These are phyloP conservation scores for Drosophila lini DNA, from an alignment of 1,140 invertebrate species.

Conservation along the genomic window DNA sequence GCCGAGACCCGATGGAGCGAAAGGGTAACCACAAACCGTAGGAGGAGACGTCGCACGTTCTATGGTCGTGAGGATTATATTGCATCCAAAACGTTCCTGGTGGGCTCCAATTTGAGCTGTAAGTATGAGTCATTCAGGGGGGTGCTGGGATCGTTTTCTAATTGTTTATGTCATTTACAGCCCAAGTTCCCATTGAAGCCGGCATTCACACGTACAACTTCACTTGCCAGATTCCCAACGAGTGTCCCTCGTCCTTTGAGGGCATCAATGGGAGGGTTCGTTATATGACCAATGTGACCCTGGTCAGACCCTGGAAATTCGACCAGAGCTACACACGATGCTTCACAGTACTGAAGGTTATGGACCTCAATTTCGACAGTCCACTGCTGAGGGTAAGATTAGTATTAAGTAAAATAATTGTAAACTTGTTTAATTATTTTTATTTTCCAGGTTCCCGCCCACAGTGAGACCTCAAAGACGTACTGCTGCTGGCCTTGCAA, in stretches of 20 bases:
- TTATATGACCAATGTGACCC: slow-evolving; percentile 88
- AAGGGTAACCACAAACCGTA: slow-evolving; percentile 27
- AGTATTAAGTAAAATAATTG: neutral
- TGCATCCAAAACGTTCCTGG: slow-evolving; percentile 66
- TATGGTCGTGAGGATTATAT: slow-evolving; percentile 75
- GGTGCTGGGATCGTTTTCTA: slow-evolving; percentile 55
- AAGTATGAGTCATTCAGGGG: slow-evolving; percentile 77
- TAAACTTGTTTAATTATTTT: neutral
- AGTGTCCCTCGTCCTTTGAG: slow-evolving; percentile 89
- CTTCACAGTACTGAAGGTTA: slow-evolving; percentile 89
- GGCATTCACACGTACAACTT: slow-evolving; percentile 88
- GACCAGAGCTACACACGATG: slow-evolving; percentile 89
- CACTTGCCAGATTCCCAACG: slow-evolving; percentile 85
- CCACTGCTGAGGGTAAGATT: slow-evolving; percentile 59
- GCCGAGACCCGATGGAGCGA: slow-evolving; percentile 67
- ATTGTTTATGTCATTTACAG: slow-evolving; percentile 27
- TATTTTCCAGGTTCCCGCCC: slow-evolving; percentile 45
- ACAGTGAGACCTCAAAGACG: slow-evolving; percentile 56
- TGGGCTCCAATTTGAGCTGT: slow-evolving; percentile 69
- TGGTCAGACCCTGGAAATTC: slow-evolving; percentile 91
- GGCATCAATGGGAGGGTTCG: slow-evolving; percentile 88
- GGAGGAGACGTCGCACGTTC: slow-evolving; percentile 33
- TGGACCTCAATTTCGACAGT: slow-evolving; percentile 88
- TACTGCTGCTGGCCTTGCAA: slow-evolving; percentile 67
- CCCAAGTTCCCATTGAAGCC: slow-evolving; percentile 62